phyloP scores from a whole-genome alignment of 2,888 invertebrate species.

The Drosophila acutilabella region DNA sequence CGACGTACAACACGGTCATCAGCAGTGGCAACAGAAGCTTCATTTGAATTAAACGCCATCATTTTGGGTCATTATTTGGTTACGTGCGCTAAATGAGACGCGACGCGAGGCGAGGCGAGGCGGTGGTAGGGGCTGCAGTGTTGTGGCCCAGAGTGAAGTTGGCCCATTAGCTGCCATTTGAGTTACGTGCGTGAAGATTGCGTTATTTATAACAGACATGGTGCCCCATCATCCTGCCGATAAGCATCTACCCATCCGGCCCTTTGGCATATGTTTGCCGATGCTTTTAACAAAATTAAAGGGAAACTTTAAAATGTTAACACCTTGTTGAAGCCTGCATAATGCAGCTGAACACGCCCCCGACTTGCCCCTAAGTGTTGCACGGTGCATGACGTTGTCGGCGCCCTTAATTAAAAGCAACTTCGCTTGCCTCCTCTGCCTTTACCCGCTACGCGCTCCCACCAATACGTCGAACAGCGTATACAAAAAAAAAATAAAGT shows the following conservation, averaged over 20 bases:
- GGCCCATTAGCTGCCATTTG: constrained; percentile 72
- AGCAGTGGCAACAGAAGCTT: constrained; percentile 36
- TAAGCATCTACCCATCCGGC: not conserved
- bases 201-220: constrained; percentile 73
- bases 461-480: constrained; percentile 29
- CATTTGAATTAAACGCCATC: constrained; percentile 79
- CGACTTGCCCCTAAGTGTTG: not conserved
- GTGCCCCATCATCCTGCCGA: not conserved
- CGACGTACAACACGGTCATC: constrained; percentile 59
- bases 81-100: constrained; percentile 83
- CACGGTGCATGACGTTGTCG: constrained; percentile 58
- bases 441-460: not conserved
- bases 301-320: constrained; percentile 69
- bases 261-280: constrained; percentile 46
- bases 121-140: constrained; percentile 55
- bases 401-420: constrained; percentile 73
- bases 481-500: not conserved
- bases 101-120: constrained; percentile 42
- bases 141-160: constrained; percentile 12
- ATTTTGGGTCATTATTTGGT: constrained; percentile 82
- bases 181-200: constrained; percentile 81
- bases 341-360: constrained; percentile 25
- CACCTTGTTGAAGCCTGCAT: constrained; percentile 65
- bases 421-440: constrained; percentile 22
- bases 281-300: constrained; percentile 70